A percentile compares a stretch with the other conserved stretches of the same genome.
phyloP scores from a whole-genome alignment of 2,797 vertebrate species.

The Spondyliosoma cantharus region DNA sequence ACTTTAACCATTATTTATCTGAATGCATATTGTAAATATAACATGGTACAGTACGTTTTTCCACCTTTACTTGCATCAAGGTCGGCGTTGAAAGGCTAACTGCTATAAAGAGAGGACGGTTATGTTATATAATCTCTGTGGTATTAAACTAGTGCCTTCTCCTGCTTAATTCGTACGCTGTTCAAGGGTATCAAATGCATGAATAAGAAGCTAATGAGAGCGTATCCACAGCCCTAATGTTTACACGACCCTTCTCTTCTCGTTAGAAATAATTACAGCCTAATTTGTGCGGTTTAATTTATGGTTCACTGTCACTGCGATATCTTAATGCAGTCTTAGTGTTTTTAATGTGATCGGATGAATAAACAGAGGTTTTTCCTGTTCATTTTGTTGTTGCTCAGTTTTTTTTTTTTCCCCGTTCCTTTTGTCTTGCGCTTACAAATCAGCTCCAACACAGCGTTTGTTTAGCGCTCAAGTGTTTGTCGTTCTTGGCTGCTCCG shows the following conservation, averaged over 20 bases:
- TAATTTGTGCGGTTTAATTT: constrained; percentile 65
- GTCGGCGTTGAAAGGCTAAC: constrained; percentile 46
- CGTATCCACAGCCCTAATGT: constrained; percentile 53
- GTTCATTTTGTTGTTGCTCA: constrained; percentile 24
- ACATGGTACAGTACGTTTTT: constrained; percentile 35
- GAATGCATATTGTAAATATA: constrained; percentile 53
- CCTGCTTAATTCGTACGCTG: constrained; percentile 38
- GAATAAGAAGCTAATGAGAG: constrained; percentile 58
- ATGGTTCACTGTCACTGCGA: constrained; percentile 57
- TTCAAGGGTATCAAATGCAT: constrained; percentile 56
- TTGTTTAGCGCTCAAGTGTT: constrained; percentile 44
- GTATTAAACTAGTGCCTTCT: constrained; percentile 48
- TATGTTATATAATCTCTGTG: constrained; percentile 47
- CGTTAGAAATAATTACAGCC: constrained; percentile 57
- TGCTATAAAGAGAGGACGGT: constrained; percentile 32
- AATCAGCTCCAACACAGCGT: constrained; percentile 27
- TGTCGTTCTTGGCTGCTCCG: constrained; percentile 49
- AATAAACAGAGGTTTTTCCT: constrained; percentile 64
- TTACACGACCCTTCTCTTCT: constrained; percentile 58
- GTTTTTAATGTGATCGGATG: constrained; percentile 54
- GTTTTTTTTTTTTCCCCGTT: constrained; percentile 1
- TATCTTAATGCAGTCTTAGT: constrained; percentile 42
- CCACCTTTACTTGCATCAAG: constrained; percentile 27
- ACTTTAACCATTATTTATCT: constrained; percentile 25
- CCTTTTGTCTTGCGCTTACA: constrained; percentile 30